Evolutionary conservation across 53 echinoderm and acorn worm species (phyloP), one percentile per base, ranked within the genome.

Genomic region (Pentamera pediparva): DNA sequence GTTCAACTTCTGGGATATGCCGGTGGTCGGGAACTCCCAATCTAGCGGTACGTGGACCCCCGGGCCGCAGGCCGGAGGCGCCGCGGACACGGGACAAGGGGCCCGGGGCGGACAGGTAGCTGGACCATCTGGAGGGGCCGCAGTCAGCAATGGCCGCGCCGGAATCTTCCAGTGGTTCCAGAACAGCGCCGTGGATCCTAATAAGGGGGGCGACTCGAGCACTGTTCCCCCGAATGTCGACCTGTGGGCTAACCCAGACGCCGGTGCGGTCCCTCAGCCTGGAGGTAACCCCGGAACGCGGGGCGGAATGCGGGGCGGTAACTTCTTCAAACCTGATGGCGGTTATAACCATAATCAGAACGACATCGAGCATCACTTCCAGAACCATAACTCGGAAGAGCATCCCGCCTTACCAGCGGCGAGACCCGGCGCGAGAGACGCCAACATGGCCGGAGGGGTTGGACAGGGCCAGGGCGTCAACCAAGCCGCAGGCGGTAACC

Each of bases 141-240:
- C 12, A 19, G n/a, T n/a, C n/a, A 36, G 39, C 2, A 37, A 11
- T 13, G 39, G 39, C 40, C 19, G 31, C 13, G 20, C 26, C 8
- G 26, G 65, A 19, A 5, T 35, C 22, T 65, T 65, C 39, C 20
- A 65, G 12, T 65, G 65, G 65, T 65, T 65, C 65, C 65, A 65
- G 36, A 65, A 65, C 65, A 65, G 65, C 39, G 65, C 65, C 7
- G 65, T 65, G 9, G 65, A 65, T 37, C 65, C 65, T 27, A 33
- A 21, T n/a, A 32, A 13, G n/a, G 45, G 30, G 13, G 70, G 29
- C 50, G n/a, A n/a, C n/a, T 49, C 49, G 6, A 70, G 70, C 35
- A 70, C 70, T 3, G 20, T 25, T 13, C 70, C 70, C 7, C 33
- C 33, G 25, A 13, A 38, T 3, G 65, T 38, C 2, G n/a, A n/a